Evolutionary conservation across 2,888 invertebrate genomes (phyloP).

Genomic region (Scrobipalpa atriplicella): DNA sequence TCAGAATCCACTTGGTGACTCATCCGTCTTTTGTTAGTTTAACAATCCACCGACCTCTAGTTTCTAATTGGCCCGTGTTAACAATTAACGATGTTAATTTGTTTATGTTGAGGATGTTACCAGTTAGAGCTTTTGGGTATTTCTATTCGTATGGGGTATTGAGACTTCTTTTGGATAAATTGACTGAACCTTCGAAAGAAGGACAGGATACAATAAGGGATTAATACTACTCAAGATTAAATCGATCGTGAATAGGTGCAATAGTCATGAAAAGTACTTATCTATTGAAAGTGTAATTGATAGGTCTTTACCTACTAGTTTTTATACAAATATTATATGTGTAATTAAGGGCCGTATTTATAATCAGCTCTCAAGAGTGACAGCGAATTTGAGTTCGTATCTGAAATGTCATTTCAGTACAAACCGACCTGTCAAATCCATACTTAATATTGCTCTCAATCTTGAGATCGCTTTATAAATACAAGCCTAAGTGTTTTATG

Average conservation of each 20-base stretch:
- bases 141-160: not conserved
- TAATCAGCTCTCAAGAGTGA: too few relatives aligned
- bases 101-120: not conserved
- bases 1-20: conserved; percentile 10
- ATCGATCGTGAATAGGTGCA: not conserved
- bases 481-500: too few relatives aligned
- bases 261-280: not conserved
- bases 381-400: too few relatives aligned
- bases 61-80: not conserved
- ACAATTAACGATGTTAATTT: conserved; percentile 19
- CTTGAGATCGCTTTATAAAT: too few relatives aligned
- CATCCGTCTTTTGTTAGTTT: conserved; percentile 17
- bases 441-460: too few relatives aligned
- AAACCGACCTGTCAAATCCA: too few relatives aligned
- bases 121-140: not conserved
- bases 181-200: not conserved
- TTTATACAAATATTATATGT: too few relatives aligned
- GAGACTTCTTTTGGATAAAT: conserved; percentile 30
- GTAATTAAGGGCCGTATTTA: too few relatives aligned
- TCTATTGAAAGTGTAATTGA: too few relatives aligned
- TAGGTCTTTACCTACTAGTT: too few relatives aligned
- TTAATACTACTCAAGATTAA: conserved; percentile 4
- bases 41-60: conserved; percentile 7
- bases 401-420: too few relatives aligned
- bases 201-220: not conserved